These are phyloP conservation scores for Saturnia japonica DNA, from an alignment of 2,888 invertebrate species.

Conservation along the genomic window DNA sequence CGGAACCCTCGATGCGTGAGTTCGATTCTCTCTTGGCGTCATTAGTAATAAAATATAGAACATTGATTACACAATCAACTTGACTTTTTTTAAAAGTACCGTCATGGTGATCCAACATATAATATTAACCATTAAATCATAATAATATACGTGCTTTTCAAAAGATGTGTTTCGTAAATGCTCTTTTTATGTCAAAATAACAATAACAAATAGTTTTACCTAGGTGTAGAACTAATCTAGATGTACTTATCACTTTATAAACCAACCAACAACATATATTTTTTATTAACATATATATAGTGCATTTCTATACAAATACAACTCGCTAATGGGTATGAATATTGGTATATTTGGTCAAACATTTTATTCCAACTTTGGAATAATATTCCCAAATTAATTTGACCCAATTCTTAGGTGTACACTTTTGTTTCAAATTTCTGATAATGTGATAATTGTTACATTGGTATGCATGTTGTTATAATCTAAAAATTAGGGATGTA, in stretches of 20 bases:
- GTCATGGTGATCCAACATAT: no score
- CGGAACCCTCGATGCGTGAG: no score
- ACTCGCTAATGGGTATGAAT: neutral
- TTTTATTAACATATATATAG: neutral
- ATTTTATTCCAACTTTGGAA: neutral
- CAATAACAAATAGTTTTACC: neutral
- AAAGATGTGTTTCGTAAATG: neutral
- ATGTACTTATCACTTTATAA: neutral
- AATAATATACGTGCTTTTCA: no score
- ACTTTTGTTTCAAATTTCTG: no score
- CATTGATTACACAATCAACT: no score
- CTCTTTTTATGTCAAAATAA: neutral
- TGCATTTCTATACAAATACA: neutral
- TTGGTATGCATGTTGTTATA: no score
- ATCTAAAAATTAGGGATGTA: no score
- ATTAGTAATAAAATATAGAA: no score
- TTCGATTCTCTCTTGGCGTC: no score
- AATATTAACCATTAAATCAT: no score
- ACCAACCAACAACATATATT: neutral
- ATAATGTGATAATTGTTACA: no score
- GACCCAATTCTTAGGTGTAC: neutral
- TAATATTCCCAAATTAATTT: neutral
- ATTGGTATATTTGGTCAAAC: conserved; percentile 1
- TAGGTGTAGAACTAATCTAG: neutral
- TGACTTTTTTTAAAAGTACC: no score